These are phyloP conservation scores for Megamerina dolium DNA, from an alignment of 2,888 invertebrate genomes.

Conservation along the genomic window DNA sequence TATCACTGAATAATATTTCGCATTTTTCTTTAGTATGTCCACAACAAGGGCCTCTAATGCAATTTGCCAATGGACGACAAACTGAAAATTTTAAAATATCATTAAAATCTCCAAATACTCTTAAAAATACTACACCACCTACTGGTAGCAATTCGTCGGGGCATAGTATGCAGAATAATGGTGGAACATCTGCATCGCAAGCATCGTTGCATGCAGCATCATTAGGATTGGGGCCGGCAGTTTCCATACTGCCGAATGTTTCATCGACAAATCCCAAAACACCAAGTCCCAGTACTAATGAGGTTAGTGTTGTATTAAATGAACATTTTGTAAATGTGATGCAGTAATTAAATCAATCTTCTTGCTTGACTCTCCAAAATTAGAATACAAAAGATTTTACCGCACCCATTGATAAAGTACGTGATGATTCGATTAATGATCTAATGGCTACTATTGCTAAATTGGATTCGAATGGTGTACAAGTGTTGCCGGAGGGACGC, in stretches of 20 bases:
- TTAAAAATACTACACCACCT: slow-evolving; percentile 47
- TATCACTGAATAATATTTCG: too few species aligned
- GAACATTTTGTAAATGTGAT: too few species aligned
- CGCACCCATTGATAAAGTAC: slow-evolving; percentile 70
- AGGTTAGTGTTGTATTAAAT: slow-evolving; percentile 43
- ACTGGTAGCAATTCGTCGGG: slow-evolving; percentile 30
- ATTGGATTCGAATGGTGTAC: slow-evolving; percentile 79
- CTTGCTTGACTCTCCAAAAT: not conserved
- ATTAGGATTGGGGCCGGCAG: slow-evolving; percentile 38
- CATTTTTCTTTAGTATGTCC: slow-evolving; percentile 32
- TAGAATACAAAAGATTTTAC: slow-evolving; percentile 56
- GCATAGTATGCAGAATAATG: slow-evolving; percentile 23
- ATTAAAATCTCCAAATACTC: slow-evolving; percentile 48
- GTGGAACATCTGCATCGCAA: slow-evolving; percentile 15
- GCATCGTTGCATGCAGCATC: slow-evolving; percentile 34
- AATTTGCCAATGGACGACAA: slow-evolving; percentile 48
- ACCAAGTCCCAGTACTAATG: slow-evolving; percentile 68
- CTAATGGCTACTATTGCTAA: slow-evolving; percentile 83
- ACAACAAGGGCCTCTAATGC: slow-evolving; percentile 46
- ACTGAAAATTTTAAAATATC: slow-evolving; percentile 50
- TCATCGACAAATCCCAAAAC: slow-evolving; percentile 82
- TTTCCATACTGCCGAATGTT: slow-evolving; percentile 47
- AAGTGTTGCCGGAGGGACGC: slow-evolving; percentile 58
- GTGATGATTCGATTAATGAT: slow-evolving; percentile 79
- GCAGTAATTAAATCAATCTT: not conserved